Evolutionary conservation across 1,140 invertebrate genomes (phyloP).

Genomic region (Hypsibius dujardini): DNA sequence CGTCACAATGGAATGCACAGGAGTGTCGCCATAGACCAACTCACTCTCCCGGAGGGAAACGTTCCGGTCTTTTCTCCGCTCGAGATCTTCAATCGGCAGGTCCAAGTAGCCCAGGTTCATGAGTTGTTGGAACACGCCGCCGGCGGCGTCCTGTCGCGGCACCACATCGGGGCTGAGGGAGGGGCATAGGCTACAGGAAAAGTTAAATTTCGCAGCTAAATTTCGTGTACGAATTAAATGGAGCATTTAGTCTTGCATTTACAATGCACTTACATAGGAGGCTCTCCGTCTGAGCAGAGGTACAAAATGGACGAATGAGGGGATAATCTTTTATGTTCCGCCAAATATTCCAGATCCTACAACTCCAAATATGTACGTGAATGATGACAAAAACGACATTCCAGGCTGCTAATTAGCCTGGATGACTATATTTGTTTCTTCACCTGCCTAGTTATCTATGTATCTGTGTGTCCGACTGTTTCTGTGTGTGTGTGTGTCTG

Average conservation of each 20-base stretch:
- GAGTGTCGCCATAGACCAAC: background rate
- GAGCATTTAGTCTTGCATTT: no score
- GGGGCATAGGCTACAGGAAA: background rate
- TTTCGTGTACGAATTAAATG: constrained; percentile 11
- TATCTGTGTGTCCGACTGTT: no score
- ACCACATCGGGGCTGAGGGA: constrained; percentile 4
- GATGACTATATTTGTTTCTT: no score
- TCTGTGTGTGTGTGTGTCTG: no score
- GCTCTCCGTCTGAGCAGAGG: constrained; percentile 30
- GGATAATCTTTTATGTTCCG: constrained; percentile 40
- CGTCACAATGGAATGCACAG: background rate
- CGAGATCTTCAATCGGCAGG: background rate
- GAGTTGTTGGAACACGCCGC: background rate
- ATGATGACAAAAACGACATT: no score
- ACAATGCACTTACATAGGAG: constrained; percentile 9
- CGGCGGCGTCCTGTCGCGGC: background rate
- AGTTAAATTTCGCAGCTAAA: constrained; percentile 8
- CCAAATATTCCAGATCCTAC: constrained; percentile 42
- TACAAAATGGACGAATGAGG: constrained; percentile 43
- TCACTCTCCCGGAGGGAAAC: background rate
- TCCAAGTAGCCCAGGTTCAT: background rate
- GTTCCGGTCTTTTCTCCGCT: constrained; percentile 1
- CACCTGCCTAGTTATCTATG: no score
- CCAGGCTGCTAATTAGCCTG: no score
- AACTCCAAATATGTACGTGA: no score